Conservation (phyloP, 1,140 invertebrate genomes). For the Idris sp. region DNA sequence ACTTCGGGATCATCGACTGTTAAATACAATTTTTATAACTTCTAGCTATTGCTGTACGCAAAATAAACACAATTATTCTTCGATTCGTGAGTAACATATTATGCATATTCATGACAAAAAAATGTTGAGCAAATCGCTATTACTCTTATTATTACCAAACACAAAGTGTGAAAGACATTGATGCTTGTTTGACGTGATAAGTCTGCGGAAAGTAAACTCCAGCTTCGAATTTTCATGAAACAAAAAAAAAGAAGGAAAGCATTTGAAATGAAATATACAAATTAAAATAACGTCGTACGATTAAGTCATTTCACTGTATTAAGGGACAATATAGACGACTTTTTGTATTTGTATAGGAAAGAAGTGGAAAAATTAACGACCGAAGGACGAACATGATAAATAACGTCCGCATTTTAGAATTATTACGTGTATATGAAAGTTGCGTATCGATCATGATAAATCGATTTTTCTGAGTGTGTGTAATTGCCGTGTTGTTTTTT, state of each 20-base stretch:
- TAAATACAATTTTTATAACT: slow-evolving; percentile 48
- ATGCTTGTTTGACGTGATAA: slow-evolving; percentile 44
- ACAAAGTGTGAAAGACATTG: slow-evolving; percentile 12
- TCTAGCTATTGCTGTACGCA: slow-evolving; percentile 53
- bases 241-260: slow-evolving; percentile 23
- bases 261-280: slow-evolving; percentile 14
- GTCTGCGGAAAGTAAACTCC: slow-evolving; percentile 14
- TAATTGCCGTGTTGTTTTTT: slow-evolving; percentile 61
- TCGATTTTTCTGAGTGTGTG: slow-evolving; percentile 47
- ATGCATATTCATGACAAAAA: slow-evolving; percentile 43
- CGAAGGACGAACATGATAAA: slow-evolving; percentile 50
- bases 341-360: slow-evolving; percentile 76
- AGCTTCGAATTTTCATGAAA: slow-evolving; percentile 43
- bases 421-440: slow-evolving; percentile 40
- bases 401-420: slow-evolving; percentile 46
- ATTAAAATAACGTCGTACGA: slow-evolving; percentile 52
- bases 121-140: slow-evolving; percentile 15
- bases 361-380: slow-evolving; percentile 6
- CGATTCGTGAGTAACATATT: slow-evolving; percentile 49
- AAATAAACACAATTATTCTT: slow-evolving; percentile 51
- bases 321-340: slow-evolving; percentile 75
- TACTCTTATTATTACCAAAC: slow-evolving; percentile 44
- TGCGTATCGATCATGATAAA: too few relatives aligned
- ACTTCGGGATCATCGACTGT: slow-evolving; percentile 56
- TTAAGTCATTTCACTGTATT: slow-evolving; percentile 73